A percentile compares a stretch with the other conserved stretches of the same genome.
Conservation (phyloP, 1,140 invertebrate genomes). For the Mylabris phalerata region DNA sequence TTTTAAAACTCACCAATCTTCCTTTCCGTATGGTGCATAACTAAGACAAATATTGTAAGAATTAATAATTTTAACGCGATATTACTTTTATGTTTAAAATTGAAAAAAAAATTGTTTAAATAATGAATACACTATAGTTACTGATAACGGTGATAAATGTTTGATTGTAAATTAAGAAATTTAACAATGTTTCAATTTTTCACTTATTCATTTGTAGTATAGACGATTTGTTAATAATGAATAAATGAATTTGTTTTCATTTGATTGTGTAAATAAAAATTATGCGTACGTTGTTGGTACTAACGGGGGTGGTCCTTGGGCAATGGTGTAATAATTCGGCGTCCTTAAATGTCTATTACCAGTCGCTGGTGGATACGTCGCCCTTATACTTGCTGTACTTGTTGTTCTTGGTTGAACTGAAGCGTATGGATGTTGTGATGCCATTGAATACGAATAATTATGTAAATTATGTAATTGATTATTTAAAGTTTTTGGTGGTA, state of each 20-base stretch:
- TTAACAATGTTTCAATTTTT: too few species aligned
- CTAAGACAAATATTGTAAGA: conserved; percentile 40
- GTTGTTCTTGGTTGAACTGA: conserved; percentile 29
- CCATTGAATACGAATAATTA: conserved; percentile 27
- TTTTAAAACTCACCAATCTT: conserved; percentile 51
- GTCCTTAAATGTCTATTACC: conserved; percentile 34
- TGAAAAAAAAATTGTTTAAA: too few species aligned
- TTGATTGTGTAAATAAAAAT: conserved; percentile 14
- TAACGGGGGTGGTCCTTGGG: conserved; percentile 50
- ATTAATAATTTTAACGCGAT: too few species aligned
- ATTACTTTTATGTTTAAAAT: too few species aligned
- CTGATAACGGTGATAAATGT: too few species aligned
- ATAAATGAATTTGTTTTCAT: background rate
- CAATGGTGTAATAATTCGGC: conserved; percentile 32
- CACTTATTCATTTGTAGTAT: background rate
- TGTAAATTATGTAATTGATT: conserved; percentile 32
- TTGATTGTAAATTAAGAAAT: too few species aligned
- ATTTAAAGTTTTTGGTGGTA: conserved; percentile 45
- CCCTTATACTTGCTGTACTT: conserved; percentile 24
- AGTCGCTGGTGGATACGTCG: conserved; percentile 44
- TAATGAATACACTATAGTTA: too few species aligned
- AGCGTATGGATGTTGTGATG: conserved; percentile 28
- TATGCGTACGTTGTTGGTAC: conserved; percentile 44
- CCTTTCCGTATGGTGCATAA: conserved; percentile 55
- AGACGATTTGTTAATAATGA: background rate